phyloP scores from a whole-genome alignment of 2,797 vertebrate genomes.

The Paramormyrops hopkinsi region DNA sequence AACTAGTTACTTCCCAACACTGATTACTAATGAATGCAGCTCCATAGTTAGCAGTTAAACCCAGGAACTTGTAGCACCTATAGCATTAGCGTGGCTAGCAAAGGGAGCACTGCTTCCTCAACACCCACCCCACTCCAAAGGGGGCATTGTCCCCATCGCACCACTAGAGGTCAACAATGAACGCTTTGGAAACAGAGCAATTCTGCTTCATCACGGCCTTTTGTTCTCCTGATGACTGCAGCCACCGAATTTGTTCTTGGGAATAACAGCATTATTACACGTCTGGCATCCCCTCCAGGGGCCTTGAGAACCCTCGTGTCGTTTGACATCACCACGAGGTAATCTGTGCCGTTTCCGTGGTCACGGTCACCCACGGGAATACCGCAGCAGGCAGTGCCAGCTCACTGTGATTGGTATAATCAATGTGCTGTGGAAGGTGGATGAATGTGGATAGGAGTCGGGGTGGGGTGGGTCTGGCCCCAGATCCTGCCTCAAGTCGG shows the following conservation, averaged over 20 bases:
- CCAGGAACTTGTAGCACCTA: not conserved
- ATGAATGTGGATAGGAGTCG: not conserved
- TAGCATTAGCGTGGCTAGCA: not conserved
- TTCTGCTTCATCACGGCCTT: not conserved
- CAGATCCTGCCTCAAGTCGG: not conserved
- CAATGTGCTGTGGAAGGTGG: conserved; percentile 12
- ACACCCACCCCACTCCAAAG: not conserved
- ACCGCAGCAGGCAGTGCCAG: conserved; percentile 37
- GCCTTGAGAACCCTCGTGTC: not conserved
- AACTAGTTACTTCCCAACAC: not conserved
- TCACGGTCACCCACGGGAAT: conserved; percentile 27
- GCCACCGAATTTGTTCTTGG: not conserved
- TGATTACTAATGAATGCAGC: not conserved
- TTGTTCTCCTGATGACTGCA: not conserved
- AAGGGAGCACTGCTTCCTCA: not conserved
- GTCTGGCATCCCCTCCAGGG: not conserved
- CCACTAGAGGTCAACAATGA: not conserved
- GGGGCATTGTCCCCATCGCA: not conserved
- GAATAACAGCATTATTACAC: not conserved
- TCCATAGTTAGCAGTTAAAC: not conserved
- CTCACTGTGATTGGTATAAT: conserved; percentile 40
- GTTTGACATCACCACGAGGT: not conserved
- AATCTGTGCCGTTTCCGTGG: conserved; percentile 33
- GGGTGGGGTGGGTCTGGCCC: not conserved
- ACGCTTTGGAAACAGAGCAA: not conserved